These are phyloP conservation scores for Thunnus maccoyii DNA, from an alignment of 2,113 vertebrate species.

Conservation along the genomic window DNA sequence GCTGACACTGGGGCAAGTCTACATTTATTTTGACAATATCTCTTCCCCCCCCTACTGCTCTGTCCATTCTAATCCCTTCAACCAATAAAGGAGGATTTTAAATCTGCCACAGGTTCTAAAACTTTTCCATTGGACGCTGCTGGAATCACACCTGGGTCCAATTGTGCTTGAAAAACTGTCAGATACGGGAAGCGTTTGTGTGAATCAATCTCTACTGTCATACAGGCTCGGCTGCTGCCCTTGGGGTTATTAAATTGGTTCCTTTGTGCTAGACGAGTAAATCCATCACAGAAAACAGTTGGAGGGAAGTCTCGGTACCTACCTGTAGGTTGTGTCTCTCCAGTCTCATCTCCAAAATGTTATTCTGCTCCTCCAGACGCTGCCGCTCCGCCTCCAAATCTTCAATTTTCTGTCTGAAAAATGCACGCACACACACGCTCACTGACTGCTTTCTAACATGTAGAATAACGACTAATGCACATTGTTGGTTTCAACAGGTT, in stretches of 20 bases:
- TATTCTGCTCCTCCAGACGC: slow-evolving; percentile 90
- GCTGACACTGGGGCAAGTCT: slow-evolving; percentile 20
- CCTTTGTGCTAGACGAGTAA: slow-evolving; percentile 67
- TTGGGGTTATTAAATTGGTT: slow-evolving; percentile 77
- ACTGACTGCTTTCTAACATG: not conserved
- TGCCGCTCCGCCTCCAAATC: slow-evolving; percentile 91
- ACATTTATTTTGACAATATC: slow-evolving; percentile 20
- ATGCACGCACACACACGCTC: slow-evolving; percentile 13
- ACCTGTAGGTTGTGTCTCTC: slow-evolving; percentile 93
- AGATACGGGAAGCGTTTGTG: slow-evolving; percentile 53
- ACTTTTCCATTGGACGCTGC: slow-evolving; percentile 33
- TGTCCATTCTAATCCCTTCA: slow-evolving; percentile 52
- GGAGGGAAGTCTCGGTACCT: slow-evolving; percentile 47
- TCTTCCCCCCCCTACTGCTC: not conserved
- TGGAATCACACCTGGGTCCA: slow-evolving; percentile 69
- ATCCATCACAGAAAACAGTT: slow-evolving; percentile 66
- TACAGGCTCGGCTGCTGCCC: slow-evolving; percentile 42
- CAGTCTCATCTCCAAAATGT: slow-evolving; percentile 89
- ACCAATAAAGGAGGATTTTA: slow-evolving; percentile 41
- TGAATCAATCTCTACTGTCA: slow-evolving; percentile 69
- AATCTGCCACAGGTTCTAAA: slow-evolving; percentile 43
- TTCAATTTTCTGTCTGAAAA: slow-evolving; percentile 92
- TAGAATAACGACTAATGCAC: not conserved
- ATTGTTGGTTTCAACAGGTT: slow-evolving; percentile 5
- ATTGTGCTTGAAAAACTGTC: slow-evolving; percentile 64